Evolutionary conservation across 2,113 vertebrate genomes (phyloP).

Genomic region (Eublepharis macularius): DNA sequence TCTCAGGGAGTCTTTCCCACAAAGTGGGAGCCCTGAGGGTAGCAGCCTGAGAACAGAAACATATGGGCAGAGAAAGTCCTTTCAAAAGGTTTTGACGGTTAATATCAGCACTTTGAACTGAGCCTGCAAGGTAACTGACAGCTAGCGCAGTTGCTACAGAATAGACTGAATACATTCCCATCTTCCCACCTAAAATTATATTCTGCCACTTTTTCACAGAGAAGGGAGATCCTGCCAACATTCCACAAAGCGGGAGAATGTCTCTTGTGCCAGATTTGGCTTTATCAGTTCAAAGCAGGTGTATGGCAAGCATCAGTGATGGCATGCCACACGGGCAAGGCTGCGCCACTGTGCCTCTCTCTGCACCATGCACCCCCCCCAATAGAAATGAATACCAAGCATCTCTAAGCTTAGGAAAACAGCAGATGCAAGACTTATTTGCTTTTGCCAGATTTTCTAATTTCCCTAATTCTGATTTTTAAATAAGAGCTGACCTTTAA

Average conservation of each 20-base stretch:
- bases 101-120: too few species aligned
- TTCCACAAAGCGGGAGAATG: background rate
- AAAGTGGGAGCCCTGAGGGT: too few species aligned
- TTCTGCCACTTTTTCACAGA: constrained; percentile 5
- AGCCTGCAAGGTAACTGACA: background rate
- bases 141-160: background rate
- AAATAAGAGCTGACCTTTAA: constrained; percentile 29
- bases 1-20: too few species aligned
- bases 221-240: background rate
- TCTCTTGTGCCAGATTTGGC: background rate
- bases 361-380: background rate
- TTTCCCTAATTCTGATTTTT: constrained; percentile 48
- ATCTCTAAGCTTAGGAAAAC: constrained; percentile 1
- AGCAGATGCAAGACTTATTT: constrained; percentile 21
- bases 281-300: background rate
- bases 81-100: background rate
- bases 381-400: background rate
- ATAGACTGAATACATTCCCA: background rate
- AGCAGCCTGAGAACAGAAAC: too few species aligned
- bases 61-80: too few species aligned
- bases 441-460: constrained; percentile 31
- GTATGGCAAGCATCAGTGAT: background rate
- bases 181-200: background rate
- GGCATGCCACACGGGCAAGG: background rate
- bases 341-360: background rate